Conservation (phyloP, 2,888 invertebrate species). For the Galeruca laticollis region DNA sequence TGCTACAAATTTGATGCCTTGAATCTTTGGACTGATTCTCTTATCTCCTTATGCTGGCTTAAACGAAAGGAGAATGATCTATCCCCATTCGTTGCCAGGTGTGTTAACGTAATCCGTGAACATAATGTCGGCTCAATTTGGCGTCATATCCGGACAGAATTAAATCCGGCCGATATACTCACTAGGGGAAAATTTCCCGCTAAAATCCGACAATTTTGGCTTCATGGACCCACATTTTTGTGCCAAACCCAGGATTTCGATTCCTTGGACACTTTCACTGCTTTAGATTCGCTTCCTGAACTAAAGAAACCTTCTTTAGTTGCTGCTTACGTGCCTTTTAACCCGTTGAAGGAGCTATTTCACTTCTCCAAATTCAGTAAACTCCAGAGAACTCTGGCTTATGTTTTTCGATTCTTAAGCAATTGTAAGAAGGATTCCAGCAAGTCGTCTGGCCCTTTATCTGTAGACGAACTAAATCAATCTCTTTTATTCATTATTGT, state of each 20-base stretch:
- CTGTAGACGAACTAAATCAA: background rate
- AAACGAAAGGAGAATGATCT: background rate
- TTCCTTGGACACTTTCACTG: background rate
- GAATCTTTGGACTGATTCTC: background rate
- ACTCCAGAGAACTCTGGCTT: slow-evolving; percentile 3
- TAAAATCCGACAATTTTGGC: background rate
- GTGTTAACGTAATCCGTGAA: background rate
- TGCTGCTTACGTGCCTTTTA: background rate
- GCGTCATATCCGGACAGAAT: background rate
- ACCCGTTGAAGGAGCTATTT: background rate
- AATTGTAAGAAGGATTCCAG: background rate
- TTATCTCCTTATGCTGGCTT: background rate
- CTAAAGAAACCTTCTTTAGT: background rate
- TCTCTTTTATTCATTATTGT: no score
- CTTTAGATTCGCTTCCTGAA: background rate
- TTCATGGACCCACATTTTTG: background rate
- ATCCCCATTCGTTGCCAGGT: background rate
- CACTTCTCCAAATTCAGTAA: background rate
- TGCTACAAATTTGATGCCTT: background rate
- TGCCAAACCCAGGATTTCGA: background rate
- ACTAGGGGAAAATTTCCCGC: background rate
- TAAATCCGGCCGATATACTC: slow-evolving; percentile 4
- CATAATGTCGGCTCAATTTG: background rate
- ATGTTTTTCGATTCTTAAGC: background rate
- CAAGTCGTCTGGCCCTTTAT: background rate